These are phyloP conservation scores for Coryphaenoides rupestris DNA, from an alignment of 2,113 vertebrate genomes.

Conservation along the genomic window DNA sequence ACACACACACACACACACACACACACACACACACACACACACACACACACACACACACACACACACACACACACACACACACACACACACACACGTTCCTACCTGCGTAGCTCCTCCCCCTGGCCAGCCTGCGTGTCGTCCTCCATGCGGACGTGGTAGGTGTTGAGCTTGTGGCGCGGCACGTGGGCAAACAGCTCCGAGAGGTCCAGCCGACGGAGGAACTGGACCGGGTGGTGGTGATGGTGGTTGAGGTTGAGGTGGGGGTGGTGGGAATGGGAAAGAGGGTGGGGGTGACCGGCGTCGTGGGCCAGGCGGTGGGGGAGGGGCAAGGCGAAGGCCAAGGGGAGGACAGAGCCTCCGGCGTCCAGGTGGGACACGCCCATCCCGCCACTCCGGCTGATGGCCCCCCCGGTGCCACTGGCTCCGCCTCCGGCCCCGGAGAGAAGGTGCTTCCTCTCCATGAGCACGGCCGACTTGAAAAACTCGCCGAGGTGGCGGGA, in stretches of 20 bases:
- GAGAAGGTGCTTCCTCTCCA: conserved; percentile 86
- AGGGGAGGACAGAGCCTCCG: conserved; percentile 54
- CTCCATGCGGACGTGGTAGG: conserved; percentile 98
- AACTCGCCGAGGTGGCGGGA: conserved; percentile 94
- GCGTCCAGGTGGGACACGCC: conserved; percentile 81
- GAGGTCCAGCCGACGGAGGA: conserved; percentile 92
- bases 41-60: background rate
- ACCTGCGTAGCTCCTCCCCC: conserved; percentile 91
- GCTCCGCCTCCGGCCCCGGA: conserved; percentile 15
- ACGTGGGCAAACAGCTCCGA: conserved; percentile 93
- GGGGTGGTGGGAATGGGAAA: conserved; percentile 62
- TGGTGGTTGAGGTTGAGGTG: conserved; percentile 55
- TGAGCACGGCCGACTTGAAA: conserved; percentile 90
- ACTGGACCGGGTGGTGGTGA: conserved; percentile 82
- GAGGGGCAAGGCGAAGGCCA: conserved; percentile 69
- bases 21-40: too few species aligned
- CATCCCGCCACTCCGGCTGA: conserved; percentile 68
- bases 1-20: too few species aligned
- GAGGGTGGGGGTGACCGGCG: conserved; percentile 42
- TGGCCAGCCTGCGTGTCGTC: conserved; percentile 95
- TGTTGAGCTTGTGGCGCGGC: conserved; percentile 95
- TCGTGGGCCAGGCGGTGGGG: conserved; percentile 78
- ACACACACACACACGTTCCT: background rate
- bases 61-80: background rate
- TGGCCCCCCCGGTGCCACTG: conserved; percentile 43